These are phyloP conservation scores for Nemopilema nomurai DNA, from an alignment of 30 jellyfish, hydroid and myxozoan genomes.

Conservation along the genomic window DNA sequence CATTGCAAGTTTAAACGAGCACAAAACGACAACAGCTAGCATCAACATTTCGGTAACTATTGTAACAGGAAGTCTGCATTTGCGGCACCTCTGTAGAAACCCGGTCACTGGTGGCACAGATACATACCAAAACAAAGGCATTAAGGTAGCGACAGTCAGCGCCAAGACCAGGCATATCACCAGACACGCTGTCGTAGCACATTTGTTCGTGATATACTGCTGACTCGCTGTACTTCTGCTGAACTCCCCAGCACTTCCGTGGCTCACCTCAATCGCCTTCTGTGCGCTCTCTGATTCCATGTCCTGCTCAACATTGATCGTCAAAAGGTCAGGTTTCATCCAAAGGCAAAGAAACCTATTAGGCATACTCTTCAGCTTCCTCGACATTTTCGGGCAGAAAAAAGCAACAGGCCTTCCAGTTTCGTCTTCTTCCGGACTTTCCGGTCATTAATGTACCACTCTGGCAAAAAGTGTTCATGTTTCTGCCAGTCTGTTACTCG, in stretches of 20 bases:
- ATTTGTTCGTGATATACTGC: constrained; percentile 23
- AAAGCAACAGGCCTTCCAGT: not conserved
- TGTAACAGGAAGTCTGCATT: constrained; percentile 54
- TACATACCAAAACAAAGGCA: constrained; percentile 71
- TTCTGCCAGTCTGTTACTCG: no score
- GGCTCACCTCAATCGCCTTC: constrained; percentile 68
- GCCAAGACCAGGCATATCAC: not conserved
- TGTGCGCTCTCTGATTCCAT: constrained; percentile 44
- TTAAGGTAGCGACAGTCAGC: not conserved
- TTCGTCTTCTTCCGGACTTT: no score
- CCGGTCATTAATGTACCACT: no score
- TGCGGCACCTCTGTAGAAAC: constrained; percentile 21
- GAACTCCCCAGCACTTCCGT: constrained; percentile 71
- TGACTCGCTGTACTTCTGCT: constrained; percentile 68
- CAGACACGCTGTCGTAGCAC: not conserved
- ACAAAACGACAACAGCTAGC: not conserved
- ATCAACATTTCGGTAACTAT: constrained; percentile 19
- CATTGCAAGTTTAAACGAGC: not conserved
- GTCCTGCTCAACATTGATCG: not conserved
- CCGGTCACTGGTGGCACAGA: constrained; percentile 50
- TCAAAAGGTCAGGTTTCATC: constrained; percentile 54
- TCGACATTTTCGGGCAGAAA: not conserved
- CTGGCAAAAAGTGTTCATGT: no score
- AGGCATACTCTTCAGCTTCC: not conserved
- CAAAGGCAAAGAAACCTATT: constrained; percentile 36